Evolutionary conservation across 2,797 vertebrate species (phyloP).

Genomic region (Prionace glauca): DNA sequence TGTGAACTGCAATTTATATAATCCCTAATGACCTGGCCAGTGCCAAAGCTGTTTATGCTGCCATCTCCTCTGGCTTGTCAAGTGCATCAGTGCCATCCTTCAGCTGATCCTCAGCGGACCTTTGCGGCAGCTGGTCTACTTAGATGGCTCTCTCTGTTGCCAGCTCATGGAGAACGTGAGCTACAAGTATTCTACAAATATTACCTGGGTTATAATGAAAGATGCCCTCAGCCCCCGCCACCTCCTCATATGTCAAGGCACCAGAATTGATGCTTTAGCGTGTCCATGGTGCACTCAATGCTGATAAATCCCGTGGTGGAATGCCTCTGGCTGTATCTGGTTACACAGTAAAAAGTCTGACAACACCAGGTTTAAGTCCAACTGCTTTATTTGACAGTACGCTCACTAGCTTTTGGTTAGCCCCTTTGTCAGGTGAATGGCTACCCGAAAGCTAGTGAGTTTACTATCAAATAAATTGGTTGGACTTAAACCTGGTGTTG

Average conservation of each 20-base stretch:
- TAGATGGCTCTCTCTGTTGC: not conserved
- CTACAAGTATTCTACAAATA: not conserved
- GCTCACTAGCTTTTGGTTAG: no score
- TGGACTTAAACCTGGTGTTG: no score
- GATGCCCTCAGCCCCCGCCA: not conserved
- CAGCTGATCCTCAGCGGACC: not conserved
- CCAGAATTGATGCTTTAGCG: not conserved
- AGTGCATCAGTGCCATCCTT: not conserved
- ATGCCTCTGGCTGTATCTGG: not conserved
- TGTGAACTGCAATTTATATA: not conserved
- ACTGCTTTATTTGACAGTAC: no score
- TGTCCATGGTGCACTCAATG: not conserved
- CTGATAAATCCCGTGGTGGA: not conserved
- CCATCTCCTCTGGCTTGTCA: not conserved
- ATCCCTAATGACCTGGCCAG: not conserved
- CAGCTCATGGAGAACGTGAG: not conserved
- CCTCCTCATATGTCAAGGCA: not conserved
- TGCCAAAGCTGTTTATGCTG: not conserved
- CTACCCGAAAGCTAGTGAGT: no score
- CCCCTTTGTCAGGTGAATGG: no score
- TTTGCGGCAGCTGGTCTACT: not conserved
- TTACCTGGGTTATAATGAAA: not conserved
- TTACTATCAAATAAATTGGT: no score
- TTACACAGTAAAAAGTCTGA: no score
- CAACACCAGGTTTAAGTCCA: no score